These are phyloP conservation scores for Heliconius himera DNA, from an alignment of 1,140 invertebrate genomes.

Conservation along the genomic window DNA sequence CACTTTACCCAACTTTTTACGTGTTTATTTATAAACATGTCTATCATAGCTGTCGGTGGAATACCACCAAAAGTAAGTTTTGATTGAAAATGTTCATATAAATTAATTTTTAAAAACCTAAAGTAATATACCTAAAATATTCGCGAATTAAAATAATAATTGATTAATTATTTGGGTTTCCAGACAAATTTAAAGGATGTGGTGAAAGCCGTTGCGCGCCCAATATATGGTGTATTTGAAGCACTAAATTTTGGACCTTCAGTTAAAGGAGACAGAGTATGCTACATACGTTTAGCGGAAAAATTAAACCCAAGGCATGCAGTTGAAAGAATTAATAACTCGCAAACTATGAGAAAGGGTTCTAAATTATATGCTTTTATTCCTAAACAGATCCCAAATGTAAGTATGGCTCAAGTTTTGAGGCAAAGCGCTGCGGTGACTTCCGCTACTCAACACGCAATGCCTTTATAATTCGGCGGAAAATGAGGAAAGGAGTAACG, in stretches of 20 bases:
- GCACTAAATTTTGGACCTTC: constrained; percentile 36
- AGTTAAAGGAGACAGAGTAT: constrained; percentile 10
- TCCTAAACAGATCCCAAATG: constrained; percentile 44
- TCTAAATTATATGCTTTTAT: constrained; percentile 31
- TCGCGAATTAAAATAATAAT: not conserved
- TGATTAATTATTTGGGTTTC: not conserved
- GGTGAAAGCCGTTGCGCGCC: constrained; percentile 21
- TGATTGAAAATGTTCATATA: too few species aligned
- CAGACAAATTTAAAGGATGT: constrained; percentile 24
- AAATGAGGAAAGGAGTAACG: too few species aligned
- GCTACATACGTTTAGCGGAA: constrained; percentile 42
- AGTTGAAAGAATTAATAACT: constrained; percentile 42
- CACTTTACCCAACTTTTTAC: too few species aligned
- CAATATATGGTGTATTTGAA: constrained; percentile 41
- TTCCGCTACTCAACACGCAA: too few species aligned
- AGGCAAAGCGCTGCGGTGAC: too few species aligned
- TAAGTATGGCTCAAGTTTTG: constrained; percentile 33
- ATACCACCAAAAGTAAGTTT: constrained; percentile 17
- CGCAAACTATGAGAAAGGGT: not conserved
- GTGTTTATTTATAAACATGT: constrained; percentile 23
- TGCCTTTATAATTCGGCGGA: too few species aligned
- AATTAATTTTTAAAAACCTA: too few species aligned
- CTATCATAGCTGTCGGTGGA: constrained; percentile 22
- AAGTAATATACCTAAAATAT: too few species aligned
- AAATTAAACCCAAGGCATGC: constrained; percentile 43